Conservation (phyloP, 2,113 vertebrate genomes). For the Paratilapia polleni region DNA sequence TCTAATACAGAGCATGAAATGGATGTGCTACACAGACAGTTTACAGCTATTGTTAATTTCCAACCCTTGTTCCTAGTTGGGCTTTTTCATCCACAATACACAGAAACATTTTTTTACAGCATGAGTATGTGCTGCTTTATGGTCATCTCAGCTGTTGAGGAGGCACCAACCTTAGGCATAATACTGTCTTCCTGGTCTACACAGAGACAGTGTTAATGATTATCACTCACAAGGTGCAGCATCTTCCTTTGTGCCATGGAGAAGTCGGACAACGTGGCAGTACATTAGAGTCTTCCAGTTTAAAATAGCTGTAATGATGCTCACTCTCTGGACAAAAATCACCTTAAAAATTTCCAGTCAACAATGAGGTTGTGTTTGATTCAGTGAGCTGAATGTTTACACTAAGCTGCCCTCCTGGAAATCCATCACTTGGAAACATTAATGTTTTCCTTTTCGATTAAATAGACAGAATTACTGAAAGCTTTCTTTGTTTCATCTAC, state of each 20-base stretch:
- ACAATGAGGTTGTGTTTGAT: background rate
- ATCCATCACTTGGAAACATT: background rate
- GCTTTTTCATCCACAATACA: background rate
- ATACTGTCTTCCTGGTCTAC: background rate
- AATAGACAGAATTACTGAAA: conserved; percentile 24
- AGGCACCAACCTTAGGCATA: background rate
- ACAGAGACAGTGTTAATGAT: background rate
- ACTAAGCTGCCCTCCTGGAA: background rate
- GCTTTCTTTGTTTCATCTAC: conserved; percentile 52
- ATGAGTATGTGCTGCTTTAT: background rate
- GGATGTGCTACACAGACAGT: too few relatives aligned
- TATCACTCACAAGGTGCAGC: background rate
- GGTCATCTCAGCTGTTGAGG: background rate
- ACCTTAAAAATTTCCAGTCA: background rate
- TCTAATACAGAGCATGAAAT: background rate
- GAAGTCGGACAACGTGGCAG: background rate
- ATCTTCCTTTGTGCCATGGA: background rate
- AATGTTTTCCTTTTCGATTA: background rate
- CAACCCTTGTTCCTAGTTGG: background rate
- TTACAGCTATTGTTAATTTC: background rate
- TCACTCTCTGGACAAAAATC: background rate
- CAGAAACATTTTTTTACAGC: background rate
- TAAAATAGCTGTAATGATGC: background rate
- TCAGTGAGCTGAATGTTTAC: background rate
- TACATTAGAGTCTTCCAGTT: background rate